Conservation (phyloP, 2,797 vertebrate species). For the Dermochelys coriacea region DNA sequence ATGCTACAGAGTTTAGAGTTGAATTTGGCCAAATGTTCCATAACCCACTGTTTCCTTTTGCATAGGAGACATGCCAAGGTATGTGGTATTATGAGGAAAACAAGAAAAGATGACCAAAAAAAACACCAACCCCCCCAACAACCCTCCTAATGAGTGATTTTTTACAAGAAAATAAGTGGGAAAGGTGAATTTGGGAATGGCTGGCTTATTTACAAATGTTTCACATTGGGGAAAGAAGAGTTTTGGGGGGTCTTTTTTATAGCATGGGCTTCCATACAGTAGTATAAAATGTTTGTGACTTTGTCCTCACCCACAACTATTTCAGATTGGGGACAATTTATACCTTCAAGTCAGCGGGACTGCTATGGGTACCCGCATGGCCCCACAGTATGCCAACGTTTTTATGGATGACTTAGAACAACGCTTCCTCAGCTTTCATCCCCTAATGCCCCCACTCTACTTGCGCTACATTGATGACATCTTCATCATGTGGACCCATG, state of each 20-base stretch:
- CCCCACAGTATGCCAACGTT: no score
- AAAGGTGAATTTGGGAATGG: background rate
- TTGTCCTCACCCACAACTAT: no score
- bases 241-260: background rate
- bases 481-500: no score
- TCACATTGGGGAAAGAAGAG: background rate
- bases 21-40: background rate
- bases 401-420: no score
- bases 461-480: no score
- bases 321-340: no score
- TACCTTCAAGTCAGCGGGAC: no score
- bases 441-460: no score
- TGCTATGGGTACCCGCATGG: no score
- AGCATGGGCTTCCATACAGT: background rate
- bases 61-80: background rate
- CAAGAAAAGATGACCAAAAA: background rate
- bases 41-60: rapidly evolving
- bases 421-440: no score
- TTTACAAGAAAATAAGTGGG: background rate
- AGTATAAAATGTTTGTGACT: no score
- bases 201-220: background rate
- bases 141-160: background rate
- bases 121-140: no score
- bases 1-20: background rate
- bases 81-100: background rate